Evolutionary conservation across 2,888 invertebrate genomes (phyloP).

Genomic region (Rhodophaea formosa): DNA sequence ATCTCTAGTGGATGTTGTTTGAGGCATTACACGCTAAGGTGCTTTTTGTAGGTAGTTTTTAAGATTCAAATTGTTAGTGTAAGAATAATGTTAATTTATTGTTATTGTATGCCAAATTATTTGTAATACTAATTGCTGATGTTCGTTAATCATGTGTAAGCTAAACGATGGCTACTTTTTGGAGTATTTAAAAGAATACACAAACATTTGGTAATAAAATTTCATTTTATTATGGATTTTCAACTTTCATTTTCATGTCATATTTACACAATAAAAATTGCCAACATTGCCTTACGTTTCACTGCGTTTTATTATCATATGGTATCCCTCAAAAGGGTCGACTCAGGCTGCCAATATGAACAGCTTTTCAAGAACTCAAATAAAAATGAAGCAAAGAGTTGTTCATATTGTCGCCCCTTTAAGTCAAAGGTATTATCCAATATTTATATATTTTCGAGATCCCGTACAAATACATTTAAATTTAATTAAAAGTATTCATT

Average conservation of each 20-base stretch:
- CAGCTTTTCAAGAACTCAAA: too few species aligned
- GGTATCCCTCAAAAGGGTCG: too few species aligned
- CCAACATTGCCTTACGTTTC: not conserved
- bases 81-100: conserved; percentile 14
- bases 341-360: too few species aligned
- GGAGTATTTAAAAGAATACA: conserved; percentile 1
- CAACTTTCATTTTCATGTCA: conserved; percentile 15
- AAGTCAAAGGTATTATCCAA: too few species aligned
- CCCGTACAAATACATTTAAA: too few species aligned
- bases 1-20: too few species aligned
- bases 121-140: conserved; percentile 1
- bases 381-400: too few species aligned
- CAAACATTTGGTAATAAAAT: conserved; percentile 8
- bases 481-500: too few species aligned
- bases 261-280: conserved; percentile 13
- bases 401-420: too few species aligned
- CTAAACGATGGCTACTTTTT: not conserved
- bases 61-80: not conserved
- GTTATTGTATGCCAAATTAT: conserved; percentile 6
- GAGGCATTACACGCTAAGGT: not conserved
- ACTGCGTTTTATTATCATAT: too few species aligned
- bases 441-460: too few species aligned
- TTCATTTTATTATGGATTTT: conserved; percentile 15
- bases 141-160: conserved; percentile 3
- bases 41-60: not conserved